A percentile compares a stretch with the other conserved stretches of the same genome.
These are phyloP conservation scores for Athalia circularis DNA, from an alignment of 2,888 invertebrate species.

Conservation along the genomic window DNA sequence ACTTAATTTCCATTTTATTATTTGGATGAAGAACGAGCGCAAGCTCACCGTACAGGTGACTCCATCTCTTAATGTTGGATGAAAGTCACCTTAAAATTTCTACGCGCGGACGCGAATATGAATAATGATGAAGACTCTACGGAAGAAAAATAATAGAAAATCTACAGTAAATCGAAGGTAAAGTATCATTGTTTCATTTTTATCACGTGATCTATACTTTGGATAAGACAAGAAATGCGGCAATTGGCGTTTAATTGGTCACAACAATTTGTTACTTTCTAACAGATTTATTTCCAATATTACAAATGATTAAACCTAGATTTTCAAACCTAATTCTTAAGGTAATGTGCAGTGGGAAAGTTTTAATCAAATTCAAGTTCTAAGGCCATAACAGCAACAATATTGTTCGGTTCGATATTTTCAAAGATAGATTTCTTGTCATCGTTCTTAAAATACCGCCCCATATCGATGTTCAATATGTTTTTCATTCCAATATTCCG, in stretches of 20 bases:
- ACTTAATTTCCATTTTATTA: neutral
- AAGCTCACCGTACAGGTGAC: neutral
- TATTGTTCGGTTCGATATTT: conserved; percentile 49
- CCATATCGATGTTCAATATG: conserved; percentile 53
- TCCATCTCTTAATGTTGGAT: conserved; percentile 8
- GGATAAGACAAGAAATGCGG: too few species aligned
- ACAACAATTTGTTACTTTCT: too few species aligned
- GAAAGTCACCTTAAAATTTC: neutral
- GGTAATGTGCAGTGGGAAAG: neutral
- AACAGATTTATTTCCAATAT: too few species aligned
- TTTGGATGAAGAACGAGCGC: conserved; percentile 16
- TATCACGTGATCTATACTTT: too few species aligned
- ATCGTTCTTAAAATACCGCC: conserved; percentile 41
- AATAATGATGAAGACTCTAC: too few species aligned
- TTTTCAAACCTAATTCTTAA: too few species aligned
- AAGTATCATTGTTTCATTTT: neutral
- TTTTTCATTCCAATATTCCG: conserved; percentile 52
- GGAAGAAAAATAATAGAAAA: too few species aligned
- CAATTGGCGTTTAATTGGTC: too few species aligned
- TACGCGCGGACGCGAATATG: neutral
- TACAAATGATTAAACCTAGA: too few species aligned
- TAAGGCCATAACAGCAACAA: conserved; percentile 55
- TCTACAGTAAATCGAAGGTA: too few species aligned
- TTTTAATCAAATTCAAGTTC: conserved; percentile 16
- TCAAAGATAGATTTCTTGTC: conserved; percentile 47